phyloP scores from a whole-genome alignment of 1,140 invertebrate genomes.

The Teleopsis dalmanni region DNA sequence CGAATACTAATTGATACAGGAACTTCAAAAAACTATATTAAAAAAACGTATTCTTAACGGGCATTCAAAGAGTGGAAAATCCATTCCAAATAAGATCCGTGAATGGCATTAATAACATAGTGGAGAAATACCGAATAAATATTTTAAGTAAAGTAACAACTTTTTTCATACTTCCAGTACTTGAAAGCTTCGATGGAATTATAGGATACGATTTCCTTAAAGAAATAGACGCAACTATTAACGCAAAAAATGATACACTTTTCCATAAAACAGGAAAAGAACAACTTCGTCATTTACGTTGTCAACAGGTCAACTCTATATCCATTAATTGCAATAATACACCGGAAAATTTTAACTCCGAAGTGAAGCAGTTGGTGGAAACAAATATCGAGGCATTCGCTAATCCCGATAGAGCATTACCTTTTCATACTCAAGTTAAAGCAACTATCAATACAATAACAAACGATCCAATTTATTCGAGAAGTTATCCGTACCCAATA shows the following conservation, averaged over 20 bases:
- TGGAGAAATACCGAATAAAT: slow-evolving; percentile 10
- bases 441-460: not conserved
- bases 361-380: not conserved
- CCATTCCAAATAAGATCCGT: slow-evolving; percentile 13
- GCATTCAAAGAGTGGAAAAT: slow-evolving; percentile 6
- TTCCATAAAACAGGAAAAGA: not conserved
- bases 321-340: not conserved
- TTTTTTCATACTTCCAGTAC: not conserved
- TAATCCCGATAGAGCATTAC: slow-evolving; percentile 1
- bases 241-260: slow-evolving; percentile 5
- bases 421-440: slow-evolving; percentile 4
- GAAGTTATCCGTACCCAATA: slow-evolving; percentile 12
- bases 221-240: not conserved
- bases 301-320: slow-evolving; percentile 4
- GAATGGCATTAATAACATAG: slow-evolving; percentile 9
- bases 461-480: slow-evolving; percentile 6
- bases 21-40: slow-evolving; percentile 14
- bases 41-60: not conserved
- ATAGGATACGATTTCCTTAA: slow-evolving; percentile 7
- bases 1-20: slow-evolving; percentile 15
- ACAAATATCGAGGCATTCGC: not conserved
- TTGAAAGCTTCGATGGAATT: slow-evolving; percentile 5
- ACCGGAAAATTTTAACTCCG: not conserved
- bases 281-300: not conserved
- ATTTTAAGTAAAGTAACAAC: not conserved